Percentiles rank a stretch among this genome's conserved stretches.
These are phyloP conservation scores for Colistium nudipinnis DNA, from an alignment of 2,113 vertebrate genomes.

Conservation along the genomic window DNA sequence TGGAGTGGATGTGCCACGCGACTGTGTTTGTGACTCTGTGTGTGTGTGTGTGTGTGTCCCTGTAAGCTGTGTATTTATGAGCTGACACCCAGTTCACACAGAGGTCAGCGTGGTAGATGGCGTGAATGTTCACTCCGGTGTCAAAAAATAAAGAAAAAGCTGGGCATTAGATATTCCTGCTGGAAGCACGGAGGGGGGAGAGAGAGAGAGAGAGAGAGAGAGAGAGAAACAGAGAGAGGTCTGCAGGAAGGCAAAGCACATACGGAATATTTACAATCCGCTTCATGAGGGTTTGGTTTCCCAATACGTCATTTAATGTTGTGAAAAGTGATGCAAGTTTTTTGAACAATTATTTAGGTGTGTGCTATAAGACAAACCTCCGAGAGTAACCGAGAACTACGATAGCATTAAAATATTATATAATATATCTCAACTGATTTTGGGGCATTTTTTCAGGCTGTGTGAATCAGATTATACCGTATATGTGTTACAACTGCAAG, in stretches of 20 bases:
- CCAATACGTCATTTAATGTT: constrained; percentile 8
- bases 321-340: no score
- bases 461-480: no score
- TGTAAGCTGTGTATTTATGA: constrained; percentile 59
- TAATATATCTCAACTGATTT: no score
- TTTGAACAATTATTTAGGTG: not conserved
- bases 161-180: not conserved
- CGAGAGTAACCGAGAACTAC: constrained; percentile 8
- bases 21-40: no score
- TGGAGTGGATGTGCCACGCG: constrained; percentile 43
- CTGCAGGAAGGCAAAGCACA: not conserved
- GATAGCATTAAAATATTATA: no score
- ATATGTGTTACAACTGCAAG: no score
- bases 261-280: constrained; percentile 3
- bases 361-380: constrained; percentile 4
- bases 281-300: constrained; percentile 14
- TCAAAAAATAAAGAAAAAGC: constrained; percentile 1
- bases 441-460: no score
- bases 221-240: not conserved
- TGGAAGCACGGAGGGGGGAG: not conserved
- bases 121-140: constrained; percentile 27
- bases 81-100: constrained; percentile 58
- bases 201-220: not conserved
- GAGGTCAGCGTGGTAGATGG: constrained; percentile 58
- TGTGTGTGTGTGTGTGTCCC: no score